Percentiles rank a stretch among this genome's conserved stretches.
Evolutionary conservation across 2,113 vertebrate species (phyloP).

Genomic region (Entomyzon cyanotis): DNA sequence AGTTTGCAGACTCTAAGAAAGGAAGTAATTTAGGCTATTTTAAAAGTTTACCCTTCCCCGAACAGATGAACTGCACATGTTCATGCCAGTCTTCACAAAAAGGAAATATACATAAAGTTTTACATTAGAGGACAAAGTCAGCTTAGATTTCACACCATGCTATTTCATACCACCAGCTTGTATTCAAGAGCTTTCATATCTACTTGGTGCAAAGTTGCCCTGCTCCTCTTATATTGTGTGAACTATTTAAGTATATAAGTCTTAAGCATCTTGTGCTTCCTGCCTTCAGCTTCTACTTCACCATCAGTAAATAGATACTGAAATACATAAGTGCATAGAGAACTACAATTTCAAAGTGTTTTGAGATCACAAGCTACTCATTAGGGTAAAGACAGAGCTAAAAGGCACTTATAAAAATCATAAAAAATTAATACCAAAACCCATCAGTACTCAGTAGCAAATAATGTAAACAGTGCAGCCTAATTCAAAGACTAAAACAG

Average conservation of each 20-base stretch:
- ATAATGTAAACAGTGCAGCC: constrained; percentile 14
- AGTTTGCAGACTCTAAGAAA: neutral
- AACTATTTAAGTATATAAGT: constrained; percentile 47
- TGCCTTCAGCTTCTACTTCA: constrained; percentile 32
- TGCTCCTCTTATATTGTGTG: constrained; percentile 19
- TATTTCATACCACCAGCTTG: neutral
- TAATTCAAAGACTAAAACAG: constrained; percentile 11
- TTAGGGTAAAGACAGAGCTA: constrained; percentile 41
- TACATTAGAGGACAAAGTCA: constrained; percentile 11
- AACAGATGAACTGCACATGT: neutral
- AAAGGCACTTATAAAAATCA: constrained; percentile 54
- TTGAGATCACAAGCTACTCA: constrained; percentile 38
- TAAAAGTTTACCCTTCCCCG: neutral
- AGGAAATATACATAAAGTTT: neutral
- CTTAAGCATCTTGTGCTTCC: constrained; percentile 29
- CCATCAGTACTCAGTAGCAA: constrained; percentile 26
- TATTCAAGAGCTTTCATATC: constrained; percentile 33
- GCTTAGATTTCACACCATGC: constrained; percentile 7
- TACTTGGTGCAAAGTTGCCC: neutral
- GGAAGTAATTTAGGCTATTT: neutral
- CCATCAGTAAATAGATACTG: constrained; percentile 58
- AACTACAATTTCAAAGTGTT: constrained; percentile 41
- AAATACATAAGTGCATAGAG: constrained; percentile 37
- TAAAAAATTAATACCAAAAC: constrained; percentile 64
- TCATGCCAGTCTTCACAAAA: neutral